Conservation (phyloP, 2,797 vertebrate genomes). For the Clarias pachynema region DNA sequence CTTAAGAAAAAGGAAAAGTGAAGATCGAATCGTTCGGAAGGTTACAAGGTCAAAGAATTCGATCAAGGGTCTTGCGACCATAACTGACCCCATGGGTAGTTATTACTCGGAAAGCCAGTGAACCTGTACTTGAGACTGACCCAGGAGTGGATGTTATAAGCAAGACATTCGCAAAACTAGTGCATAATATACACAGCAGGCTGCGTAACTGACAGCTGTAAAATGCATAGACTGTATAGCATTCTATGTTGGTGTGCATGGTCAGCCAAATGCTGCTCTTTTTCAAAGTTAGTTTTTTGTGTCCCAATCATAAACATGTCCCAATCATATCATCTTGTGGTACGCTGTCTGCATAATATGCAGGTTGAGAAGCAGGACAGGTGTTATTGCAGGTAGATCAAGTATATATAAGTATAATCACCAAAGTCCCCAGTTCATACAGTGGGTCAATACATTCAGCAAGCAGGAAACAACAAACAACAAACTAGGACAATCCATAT, state of each 20-base stretch:
- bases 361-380: background rate
- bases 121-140: conserved; percentile 21
- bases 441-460: background rate
- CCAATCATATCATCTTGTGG: background rate
- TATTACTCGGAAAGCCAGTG: conserved; percentile 27
- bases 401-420: background rate
- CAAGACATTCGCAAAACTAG: background rate
- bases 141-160: conserved; percentile 8
- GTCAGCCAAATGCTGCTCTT: background rate
- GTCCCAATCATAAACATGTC: background rate
- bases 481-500: background rate
- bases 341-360: background rate
- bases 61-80: conserved; percentile 23
- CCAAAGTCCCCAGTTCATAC: background rate
- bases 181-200: background rate
- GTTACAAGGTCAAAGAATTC: conserved; percentile 28
- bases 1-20: conserved; percentile 1
- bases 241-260: background rate
- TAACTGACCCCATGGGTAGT: conserved; percentile 17
- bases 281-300: background rate
- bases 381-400: background rate
- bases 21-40: conserved; percentile 15
- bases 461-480: background rate
- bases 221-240: too few relatives aligned
- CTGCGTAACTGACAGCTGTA: background rate